These are phyloP conservation scores for Pterocles gutturalis DNA, from an alignment of 2,113 vertebrate species.

Conservation along the genomic window DNA sequence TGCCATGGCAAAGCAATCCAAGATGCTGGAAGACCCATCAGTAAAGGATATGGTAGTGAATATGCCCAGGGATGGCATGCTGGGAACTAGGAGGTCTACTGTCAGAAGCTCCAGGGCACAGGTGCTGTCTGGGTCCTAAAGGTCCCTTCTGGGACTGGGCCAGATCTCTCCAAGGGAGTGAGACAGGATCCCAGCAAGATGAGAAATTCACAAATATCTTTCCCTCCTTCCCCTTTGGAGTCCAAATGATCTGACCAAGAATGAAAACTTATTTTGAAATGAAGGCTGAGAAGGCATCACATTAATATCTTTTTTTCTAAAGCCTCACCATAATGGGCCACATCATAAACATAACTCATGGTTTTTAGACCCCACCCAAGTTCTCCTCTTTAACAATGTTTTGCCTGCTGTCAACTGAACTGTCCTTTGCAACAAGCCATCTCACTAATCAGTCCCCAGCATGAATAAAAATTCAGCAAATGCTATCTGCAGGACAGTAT, in stretches of 20 bases:
- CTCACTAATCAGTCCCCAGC: not conserved
- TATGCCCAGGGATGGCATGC: not conserved
- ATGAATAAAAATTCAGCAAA: conserved; percentile 54
- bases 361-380: not conserved
- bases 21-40: not conserved
- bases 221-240: not conserved
- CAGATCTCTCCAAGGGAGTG: not conserved
- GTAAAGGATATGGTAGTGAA: not conserved
- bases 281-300: not conserved
- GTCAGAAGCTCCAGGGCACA: fast-evolving
- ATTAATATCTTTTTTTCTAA: not conserved
- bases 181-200: not conserved
- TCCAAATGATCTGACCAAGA: not conserved
- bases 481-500: not conserved
- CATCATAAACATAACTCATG: not conserved
- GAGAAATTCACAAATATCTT: not conserved
- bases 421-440: conserved; percentile 28
- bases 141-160: not conserved
- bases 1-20: not conserved
- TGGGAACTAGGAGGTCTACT: not conserved
- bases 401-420: not conserved
- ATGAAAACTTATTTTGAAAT: not conserved
- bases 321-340: not conserved
- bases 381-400: not conserved
- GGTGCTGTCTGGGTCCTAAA: not conserved